Conservation (phyloP, 1,140 invertebrate genomes). For the Lordiphosa mommai region DNA sequence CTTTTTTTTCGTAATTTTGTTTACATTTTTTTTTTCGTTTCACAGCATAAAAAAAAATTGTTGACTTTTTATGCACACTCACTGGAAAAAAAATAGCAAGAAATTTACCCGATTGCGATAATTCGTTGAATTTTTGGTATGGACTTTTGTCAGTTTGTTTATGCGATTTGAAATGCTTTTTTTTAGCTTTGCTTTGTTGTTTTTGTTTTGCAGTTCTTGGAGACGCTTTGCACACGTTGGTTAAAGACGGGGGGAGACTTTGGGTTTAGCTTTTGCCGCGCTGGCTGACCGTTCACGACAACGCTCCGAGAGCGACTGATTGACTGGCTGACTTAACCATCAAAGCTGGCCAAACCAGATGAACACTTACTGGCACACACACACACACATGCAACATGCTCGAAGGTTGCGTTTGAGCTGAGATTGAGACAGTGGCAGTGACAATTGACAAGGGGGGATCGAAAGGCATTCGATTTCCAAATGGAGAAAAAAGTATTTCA, state of each 20-base stretch:
- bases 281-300: constrained; percentile 66
- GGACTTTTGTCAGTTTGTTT: neutral
- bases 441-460: too few relatives aligned
- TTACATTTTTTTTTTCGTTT: neutral
- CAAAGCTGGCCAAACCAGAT: constrained; percentile 1
- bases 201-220: constrained; percentile 20
- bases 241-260: constrained; percentile 1
- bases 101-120: constrained; percentile 6
- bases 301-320: constrained; percentile 70
- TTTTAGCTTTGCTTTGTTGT: neutral
- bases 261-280: constrained; percentile 25
- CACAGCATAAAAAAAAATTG: constrained; percentile 26
- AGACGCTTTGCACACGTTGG: constrained; percentile 34
- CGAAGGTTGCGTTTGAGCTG: too few relatives aligned
- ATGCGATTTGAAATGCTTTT: constrained; percentile 2
- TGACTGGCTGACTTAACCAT: neutral
- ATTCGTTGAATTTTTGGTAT: constrained; percentile 7
- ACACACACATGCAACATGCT: constrained; percentile 3
- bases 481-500: too few relatives aligned
- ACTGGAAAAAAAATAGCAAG: constrained; percentile 34
- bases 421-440: too few relatives aligned
- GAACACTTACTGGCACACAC: neutral
- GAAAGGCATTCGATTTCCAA: too few relatives aligned
- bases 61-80: constrained; percentile 31
- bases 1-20: constrained; percentile 1